These are phyloP conservation scores for Sitodiplosis mosellana DNA, from an alignment of 1,140 invertebrate genomes.

Conservation along the genomic window DNA sequence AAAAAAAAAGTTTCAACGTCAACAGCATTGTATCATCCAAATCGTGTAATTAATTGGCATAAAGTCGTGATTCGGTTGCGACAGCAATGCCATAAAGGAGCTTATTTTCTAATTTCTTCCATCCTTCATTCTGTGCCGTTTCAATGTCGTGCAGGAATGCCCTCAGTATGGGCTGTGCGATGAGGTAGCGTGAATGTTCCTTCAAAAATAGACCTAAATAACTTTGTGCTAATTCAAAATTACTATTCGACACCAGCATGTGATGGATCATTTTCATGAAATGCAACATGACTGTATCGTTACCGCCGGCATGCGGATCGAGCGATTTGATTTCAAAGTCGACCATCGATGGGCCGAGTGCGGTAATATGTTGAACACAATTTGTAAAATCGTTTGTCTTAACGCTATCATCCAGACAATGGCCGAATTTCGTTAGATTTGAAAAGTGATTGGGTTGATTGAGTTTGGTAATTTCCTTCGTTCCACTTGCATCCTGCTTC, in stretches of 20 bases:
- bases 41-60: conserved; percentile 24
- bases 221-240: conserved; percentile 85
- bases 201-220: conserved; percentile 87
- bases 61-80: conserved; percentile 49
- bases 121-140: conserved; percentile 35
- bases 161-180: conserved; percentile 33
- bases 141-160: conserved; percentile 37
- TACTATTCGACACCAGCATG: conserved; percentile 52
- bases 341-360: conserved; percentile 63
- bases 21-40: too few species aligned
- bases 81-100: conserved; percentile 63
- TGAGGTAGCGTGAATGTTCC: conserved; percentile 49
- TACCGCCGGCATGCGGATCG: conserved; percentile 47
- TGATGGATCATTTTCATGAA: conserved; percentile 62
- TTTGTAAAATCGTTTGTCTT: conserved; percentile 26
- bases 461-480: conserved; percentile 29
- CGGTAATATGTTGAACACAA: conserved; percentile 58
- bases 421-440: conserved; percentile 47
- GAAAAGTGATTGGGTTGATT: conserved; percentile 32
- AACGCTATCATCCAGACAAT: conserved; percentile 29
- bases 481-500: conserved; percentile 15
- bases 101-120: conserved; percentile 47
- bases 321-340: conserved; percentile 80
- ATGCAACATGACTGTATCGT: conserved; percentile 44
- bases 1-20: too few species aligned